Evolutionary conservation across 2,888 invertebrate genomes (phyloP), one percentile per base, ranked within the genome.

Genomic region (Pteria penguin): DNA sequence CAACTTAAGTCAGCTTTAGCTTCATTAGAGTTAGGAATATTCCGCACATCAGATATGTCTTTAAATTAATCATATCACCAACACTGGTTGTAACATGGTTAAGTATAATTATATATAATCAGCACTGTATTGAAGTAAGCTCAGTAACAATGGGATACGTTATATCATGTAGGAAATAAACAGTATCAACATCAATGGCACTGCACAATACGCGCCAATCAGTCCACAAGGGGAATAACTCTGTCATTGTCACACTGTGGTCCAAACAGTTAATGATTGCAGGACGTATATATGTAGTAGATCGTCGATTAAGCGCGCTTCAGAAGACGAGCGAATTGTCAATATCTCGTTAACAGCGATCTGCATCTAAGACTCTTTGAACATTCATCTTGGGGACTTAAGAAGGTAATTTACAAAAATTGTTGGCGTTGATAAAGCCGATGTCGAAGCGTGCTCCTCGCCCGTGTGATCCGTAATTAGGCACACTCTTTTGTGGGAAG

Each of bases 381-480:
- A 67, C 52, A 68, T 74, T 74, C 62, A 68, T 74, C 74, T 62
- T 74, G 52, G 61, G 55, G 61, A 62, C 62, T 61, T 60, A 72
- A 55, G 72, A 54, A 68, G 68, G 52, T 61, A 76, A 76, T 76
- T 72, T 76, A 57, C 66, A 54, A 54, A 72, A 61, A 68, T 60
- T 74, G 60, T 67, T 72, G 63, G 31, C 68, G 32, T 52, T 68
- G 67, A 61, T 67, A 52, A 54, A 68, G 62, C 36, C 29, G 31
- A 32, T 62, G 72, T 72, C 58, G 66, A 66, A 55, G 18, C 72
- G 54, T 58, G 29, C 45, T 45, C 69, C 60, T 63, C 24, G 69
- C 61, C 45, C 24, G 69, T 33, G 57, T 77, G 76, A 77, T 77
- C 76, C 63, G 63, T 65, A 77, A 77, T 77, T 77, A 77, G 76